Base-by-base conservation (phyloP, 2,888 invertebrate species). In the Calephelis perditalis region DNA sequence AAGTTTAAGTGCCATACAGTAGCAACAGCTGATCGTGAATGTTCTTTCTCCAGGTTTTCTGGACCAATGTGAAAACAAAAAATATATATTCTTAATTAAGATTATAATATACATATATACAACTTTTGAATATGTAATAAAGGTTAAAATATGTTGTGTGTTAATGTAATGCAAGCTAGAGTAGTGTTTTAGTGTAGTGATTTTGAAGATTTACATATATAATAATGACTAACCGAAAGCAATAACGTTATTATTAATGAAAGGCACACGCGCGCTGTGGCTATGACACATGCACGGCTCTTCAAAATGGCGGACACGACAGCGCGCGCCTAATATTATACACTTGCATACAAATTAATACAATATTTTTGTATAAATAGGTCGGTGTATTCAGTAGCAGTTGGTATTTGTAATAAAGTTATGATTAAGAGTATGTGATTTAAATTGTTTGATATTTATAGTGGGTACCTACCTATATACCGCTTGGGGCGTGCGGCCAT, bases 291-390 rank as follows among this genome's bases (percentile, higher is more conserved):
- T 56, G 55, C 58, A 46, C 58, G 40, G 58, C 58, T 62, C 55
- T 35, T 44, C 57, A 62, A 66, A 60, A 65, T 64, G 64, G 66
- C 64, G 66, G 63, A 62, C 81, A 79, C 77, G 67, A 80, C 86
- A 83, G 86, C 86, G 86, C 86, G 86, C 83, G 86, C 67, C 64
- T 81, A 82, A 79, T 54, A 81, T 70, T 77, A 77, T 81, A 86
- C 85, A 80, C 84, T 76, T 79, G 80, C 86, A 83, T 83, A 84
- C 81, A 82, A 75, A 78, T 76, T 78, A 84, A 84, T 84, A 82
- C 81, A 82, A 85, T 88, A 90, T 90, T 90, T 90, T 89, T 90
- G 81, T 89, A 89, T 86, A 79, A 78, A 84, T 87, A 85, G 84
- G 80, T 82, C 67, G 78, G 81, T 88, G 87, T 88, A 87, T 76